Evolutionary conservation across 1,140 invertebrate genomes (phyloP), one percentile per base, ranked within the genome.

Genomic region (Nylanderia fulva): DNA sequence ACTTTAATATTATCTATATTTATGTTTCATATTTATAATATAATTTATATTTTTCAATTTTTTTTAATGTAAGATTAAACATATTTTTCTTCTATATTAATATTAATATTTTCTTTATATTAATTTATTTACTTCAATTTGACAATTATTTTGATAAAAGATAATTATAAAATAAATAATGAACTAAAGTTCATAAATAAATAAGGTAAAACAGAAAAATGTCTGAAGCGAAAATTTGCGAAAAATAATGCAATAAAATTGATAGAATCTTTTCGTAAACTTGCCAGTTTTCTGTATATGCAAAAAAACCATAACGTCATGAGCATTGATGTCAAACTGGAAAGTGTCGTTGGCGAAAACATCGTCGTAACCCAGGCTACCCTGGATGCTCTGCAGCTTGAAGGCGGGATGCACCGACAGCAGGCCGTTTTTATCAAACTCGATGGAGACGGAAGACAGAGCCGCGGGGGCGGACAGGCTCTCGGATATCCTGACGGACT

Each of bases 221-320:
- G 6, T 42, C 21, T 18, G 2, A 18, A 33, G 29, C 29, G 3
- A 33, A 33, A 33, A 3, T 33, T 33, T 33, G n/a, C n/a, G n/a
- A n/a, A 33, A 33, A 33, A 33, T 33, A 33, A 1, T n/a, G n/a
- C n/a, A n/a, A 3, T 33, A 33, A 33, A 33, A 33, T 3, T 33
- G 1, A n/a, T 33, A 33, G 3, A 33, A 33, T 33, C 39, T 42
- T 3, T 54, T 9, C 0, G 2, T 58, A 61, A 66, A 90, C 90
- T 92, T 85, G 93, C 97, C 97, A 87, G 98, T 98, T 94, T 99
- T 99, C 95, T 99, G 99, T 94, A 99, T 99, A 93, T 99, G 99
- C 60, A 99, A 95, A 94, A 99, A 99, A 24, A 99, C 99, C 95
- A 99, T 98, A 24, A 99, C 99, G 95, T 99, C 99, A 90, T 98